Evolutionary conservation across 2,113 vertebrate species (phyloP), one percentile per base, ranked within the genome.

Genomic region (Poecilia latipinna): DNA sequence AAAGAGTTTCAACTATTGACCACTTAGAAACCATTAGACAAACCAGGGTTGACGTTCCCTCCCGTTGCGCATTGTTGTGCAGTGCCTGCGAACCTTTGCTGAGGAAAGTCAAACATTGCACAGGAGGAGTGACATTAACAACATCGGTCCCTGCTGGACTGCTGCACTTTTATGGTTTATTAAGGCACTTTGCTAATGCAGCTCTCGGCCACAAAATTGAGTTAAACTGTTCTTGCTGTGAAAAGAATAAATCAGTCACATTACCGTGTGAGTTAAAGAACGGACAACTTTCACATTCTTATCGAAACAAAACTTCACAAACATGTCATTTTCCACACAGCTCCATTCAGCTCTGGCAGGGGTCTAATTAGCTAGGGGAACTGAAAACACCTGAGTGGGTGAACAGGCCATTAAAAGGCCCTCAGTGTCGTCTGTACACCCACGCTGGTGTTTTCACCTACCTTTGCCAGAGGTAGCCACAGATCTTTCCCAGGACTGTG

Each of bases 91-190:
- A 44, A 70, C 37, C 51, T 70, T 57, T 70, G 66, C 70, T 61
- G 48, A 29, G 65, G 66, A 11, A 74, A 64, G 44, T 24, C 42
- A 39, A 31, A 24, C 17, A 35, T 51, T 26, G 39, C 26, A 28
- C 42, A 62, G 70, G 51, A 60, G 67, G 67, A 48, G 54, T 70
- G 72, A 78, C 33, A 75, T 64, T 72, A 75, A 71, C 31, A 75
- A 71, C 31, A 64, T 32, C 31, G 57, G 68, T 29, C 60, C 57
- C 29, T 33, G 60, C 42, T 35, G 54, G 44, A 48, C 77, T 72
- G 77, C 57, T 65, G 54, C 37, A 63, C 26, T 68, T 32, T 57
- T 68, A 31, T 33, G 64, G 15, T n/a, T 48, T 54, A 61, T 65
- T 1, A 11, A n/a, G 15, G 8, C n/a, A 44, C 44, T 61, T 44